These are phyloP conservation scores for Pyrochroa serraticornis DNA, from an alignment of 2,888 invertebrate species.

Conservation along the genomic window DNA sequence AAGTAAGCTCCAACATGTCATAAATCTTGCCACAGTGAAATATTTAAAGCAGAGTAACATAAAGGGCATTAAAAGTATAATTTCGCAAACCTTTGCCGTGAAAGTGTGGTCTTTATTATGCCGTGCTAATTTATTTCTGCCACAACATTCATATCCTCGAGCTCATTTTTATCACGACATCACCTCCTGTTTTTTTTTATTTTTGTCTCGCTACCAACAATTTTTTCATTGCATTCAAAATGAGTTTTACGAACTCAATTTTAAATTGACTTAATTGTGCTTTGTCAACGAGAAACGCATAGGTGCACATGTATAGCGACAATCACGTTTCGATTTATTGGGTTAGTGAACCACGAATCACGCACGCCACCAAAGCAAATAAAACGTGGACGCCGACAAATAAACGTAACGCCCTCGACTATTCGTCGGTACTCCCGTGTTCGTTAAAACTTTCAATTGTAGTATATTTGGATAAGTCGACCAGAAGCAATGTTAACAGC, in stretches of 20 bases:
- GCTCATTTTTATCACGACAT: too few relatives aligned
- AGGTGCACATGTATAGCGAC: slow-evolving; percentile 1
- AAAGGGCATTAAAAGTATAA: slow-evolving; percentile 14
- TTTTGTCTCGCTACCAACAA: too few relatives aligned
- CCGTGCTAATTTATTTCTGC: slow-evolving; percentile 13
- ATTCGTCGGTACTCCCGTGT: background rate
- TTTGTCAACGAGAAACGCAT: too few relatives aligned
- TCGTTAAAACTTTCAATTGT: too few relatives aligned
- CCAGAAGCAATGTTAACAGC: too few relatives aligned
- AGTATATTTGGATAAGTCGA: too few relatives aligned
- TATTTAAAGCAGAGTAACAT: slow-evolving; percentile 14
- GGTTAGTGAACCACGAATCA: slow-evolving; percentile 13
- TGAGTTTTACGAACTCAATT: background rate
- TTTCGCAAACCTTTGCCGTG: slow-evolving; percentile 3
- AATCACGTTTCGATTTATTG: slow-evolving; percentile 20
- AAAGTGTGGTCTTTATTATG: slow-evolving; percentile 9
- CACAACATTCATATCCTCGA: background rate
- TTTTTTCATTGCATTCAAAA: background rate
- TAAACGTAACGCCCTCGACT: slow-evolving; percentile 7
- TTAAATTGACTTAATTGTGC: background rate
- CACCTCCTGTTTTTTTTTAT: too few relatives aligned
- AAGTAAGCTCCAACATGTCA: background rate
- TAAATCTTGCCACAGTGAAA: background rate
- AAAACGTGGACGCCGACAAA: slow-evolving; percentile 20
- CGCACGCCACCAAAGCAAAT: slow-evolving; percentile 15